Conservation (phyloP, 2,888 invertebrate species). For the Spilarctia lutea region DNA sequence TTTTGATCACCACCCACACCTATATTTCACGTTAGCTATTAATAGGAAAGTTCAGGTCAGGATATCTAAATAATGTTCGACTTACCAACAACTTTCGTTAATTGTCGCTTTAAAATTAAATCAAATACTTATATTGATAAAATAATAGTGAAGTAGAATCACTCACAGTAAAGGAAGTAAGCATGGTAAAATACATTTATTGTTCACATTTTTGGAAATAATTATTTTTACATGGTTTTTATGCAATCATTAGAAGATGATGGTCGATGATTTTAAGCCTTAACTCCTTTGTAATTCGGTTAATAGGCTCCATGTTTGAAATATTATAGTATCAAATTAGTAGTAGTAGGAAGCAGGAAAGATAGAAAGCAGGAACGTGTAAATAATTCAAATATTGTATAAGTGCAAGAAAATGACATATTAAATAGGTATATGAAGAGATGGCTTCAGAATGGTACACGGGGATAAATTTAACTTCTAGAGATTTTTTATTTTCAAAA, state of each 20-base stretch:
- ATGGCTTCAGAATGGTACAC: too few species aligned
- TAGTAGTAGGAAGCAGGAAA: too few species aligned
- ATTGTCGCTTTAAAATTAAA: neutral
- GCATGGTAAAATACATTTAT: neutral
- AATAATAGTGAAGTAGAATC: neutral
- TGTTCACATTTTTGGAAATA: neutral
- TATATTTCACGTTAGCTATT: conserved; percentile 59
- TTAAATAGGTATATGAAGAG: too few species aligned
- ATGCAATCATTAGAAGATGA: neutral
- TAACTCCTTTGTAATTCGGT: neutral
- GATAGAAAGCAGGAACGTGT: too few species aligned
- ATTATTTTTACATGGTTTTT: too few species aligned
- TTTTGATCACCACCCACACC: conserved; percentile 59
- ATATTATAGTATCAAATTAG: neutral
- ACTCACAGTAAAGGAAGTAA: neutral
- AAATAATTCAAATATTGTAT: too few species aligned
- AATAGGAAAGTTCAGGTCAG: conserved; percentile 52
- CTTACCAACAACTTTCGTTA: conserved; percentile 29
- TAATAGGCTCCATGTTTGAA: neutral
- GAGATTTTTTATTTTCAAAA: too few species aligned
- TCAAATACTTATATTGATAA: neutral
- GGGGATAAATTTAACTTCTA: too few species aligned
- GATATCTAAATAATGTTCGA: conserved; percentile 42
- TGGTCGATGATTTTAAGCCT: neutral
- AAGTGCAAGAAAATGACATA: too few species aligned